Percentiles rank a stretch among this genome's conserved stretches.
These are phyloP conservation scores for Athripsodes cinereus DNA, from an alignment of 2,888 invertebrate genomes.

Conservation along the genomic window DNA sequence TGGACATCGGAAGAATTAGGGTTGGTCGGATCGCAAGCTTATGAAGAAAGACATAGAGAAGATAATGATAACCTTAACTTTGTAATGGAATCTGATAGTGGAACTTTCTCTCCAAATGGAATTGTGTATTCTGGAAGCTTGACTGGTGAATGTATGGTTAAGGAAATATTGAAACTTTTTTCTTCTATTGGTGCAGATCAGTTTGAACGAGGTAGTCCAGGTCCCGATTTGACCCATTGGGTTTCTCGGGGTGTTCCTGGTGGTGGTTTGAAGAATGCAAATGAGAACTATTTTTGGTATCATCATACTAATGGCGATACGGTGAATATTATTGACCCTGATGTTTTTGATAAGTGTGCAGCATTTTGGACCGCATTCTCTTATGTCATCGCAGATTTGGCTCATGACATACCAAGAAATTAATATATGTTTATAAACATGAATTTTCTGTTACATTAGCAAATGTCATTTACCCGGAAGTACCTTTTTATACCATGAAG, in stretches of 20 bases:
- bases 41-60: slow-evolving; percentile 46
- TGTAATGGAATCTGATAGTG: slow-evolving; percentile 67
- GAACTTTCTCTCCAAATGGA: slow-evolving; percentile 60
- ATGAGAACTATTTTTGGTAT: slow-evolving; percentile 53
- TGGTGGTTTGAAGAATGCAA: slow-evolving; percentile 53
- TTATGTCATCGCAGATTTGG: slow-evolving; percentile 60
- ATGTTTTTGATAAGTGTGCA: slow-evolving; percentile 55
- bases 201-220: slow-evolving; percentile 43
- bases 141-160: slow-evolving; percentile 52
- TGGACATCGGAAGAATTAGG: slow-evolving; percentile 71
- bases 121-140: slow-evolving; percentile 52
- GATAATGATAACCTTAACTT: slow-evolving; percentile 51
- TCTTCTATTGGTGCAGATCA: slow-evolving; percentile 52
- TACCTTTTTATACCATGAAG: too few species aligned
- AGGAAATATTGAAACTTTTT: slow-evolving; percentile 53
- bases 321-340: slow-evolving; percentile 57
- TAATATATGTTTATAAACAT: too few species aligned
- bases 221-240: slow-evolving; percentile 59
- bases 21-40: slow-evolving; percentile 52
- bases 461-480: too few species aligned
- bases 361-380: slow-evolving; percentile 63
- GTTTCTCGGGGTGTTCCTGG: slow-evolving; percentile 55
- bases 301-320: slow-evolving; percentile 66
- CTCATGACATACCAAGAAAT: slow-evolving; percentile 47
- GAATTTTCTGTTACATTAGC: too few species aligned